These are phyloP conservation scores for Gerris lacustris DNA, from an alignment of 2,888 invertebrate species.

Conservation along the genomic window DNA sequence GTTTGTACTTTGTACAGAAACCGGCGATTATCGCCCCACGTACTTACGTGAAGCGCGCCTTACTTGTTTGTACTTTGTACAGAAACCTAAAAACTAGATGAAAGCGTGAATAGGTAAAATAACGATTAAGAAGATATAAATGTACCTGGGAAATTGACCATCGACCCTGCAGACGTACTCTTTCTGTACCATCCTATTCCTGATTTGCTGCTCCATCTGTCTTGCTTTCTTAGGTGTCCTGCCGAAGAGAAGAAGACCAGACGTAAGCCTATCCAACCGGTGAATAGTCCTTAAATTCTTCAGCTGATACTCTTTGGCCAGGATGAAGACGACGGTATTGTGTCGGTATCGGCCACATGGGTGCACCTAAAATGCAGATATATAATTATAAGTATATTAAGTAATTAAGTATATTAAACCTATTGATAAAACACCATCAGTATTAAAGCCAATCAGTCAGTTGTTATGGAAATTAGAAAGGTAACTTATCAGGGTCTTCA, in stretches of 20 bases:
- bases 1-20: too few relatives aligned
- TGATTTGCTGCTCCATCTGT: conserved; percentile 90
- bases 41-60: too few relatives aligned
- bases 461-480: too few relatives aligned
- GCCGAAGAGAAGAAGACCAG: conserved; percentile 83
- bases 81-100: too few relatives aligned
- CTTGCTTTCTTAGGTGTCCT: conserved; percentile 85
- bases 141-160: conserved; percentile 84
- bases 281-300: conserved; percentile 89
- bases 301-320: conserved; percentile 90
- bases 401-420: neutral
- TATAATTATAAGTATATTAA: neutral
- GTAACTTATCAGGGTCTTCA: too few relatives aligned
- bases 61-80: too few relatives aligned
- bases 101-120: too few relatives aligned
- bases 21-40: too few relatives aligned
- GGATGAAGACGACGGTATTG: conserved; percentile 91
- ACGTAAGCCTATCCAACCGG: conserved; percentile 90
- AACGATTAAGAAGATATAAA: conserved; percentile 27
- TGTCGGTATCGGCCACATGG: conserved; percentile 96
- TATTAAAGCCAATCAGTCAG: too few relatives aligned
- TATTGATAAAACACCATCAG: neutral
- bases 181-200: conserved; percentile 81
- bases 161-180: conserved; percentile 92
- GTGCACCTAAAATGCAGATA: conserved; percentile 57